phyloP scores from a whole-genome alignment of 2,113 vertebrate genomes.

The Hippocampus guttulatus region DNA sequence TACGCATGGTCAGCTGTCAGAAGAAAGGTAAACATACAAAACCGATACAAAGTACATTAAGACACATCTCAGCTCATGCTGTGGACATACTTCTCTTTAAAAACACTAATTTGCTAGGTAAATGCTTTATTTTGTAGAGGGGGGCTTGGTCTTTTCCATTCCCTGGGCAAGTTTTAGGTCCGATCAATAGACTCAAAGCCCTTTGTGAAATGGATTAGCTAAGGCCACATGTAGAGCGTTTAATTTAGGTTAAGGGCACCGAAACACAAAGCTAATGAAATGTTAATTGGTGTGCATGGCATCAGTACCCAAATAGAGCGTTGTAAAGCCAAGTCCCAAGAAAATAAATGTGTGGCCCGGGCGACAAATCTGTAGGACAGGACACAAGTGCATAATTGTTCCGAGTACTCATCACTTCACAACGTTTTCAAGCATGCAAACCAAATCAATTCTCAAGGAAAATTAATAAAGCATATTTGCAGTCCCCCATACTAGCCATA shows the following conservation, averaged over 20 bases:
- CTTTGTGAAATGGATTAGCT: slow-evolving; percentile 56
- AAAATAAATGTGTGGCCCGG: not conserved
- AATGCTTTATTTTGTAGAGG: slow-evolving; percentile 55
- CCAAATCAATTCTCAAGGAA: slow-evolving; percentile 37
- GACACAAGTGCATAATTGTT: slow-evolving; percentile 48
- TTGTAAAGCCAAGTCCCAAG: not conserved
- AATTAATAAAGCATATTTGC: slow-evolving; percentile 19
- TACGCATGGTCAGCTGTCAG: slow-evolving; percentile 27
- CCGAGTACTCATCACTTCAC: slow-evolving; percentile 50
- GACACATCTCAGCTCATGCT: slow-evolving; percentile 46
- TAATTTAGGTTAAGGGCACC: slow-evolving; percentile 24
- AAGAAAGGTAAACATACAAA: slow-evolving; percentile 39
- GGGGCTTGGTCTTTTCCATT: slow-evolving; percentile 47
- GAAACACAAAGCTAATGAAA: slow-evolving; percentile 21
- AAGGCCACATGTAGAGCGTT: slow-evolving; percentile 63
- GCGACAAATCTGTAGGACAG: slow-evolving; percentile 23
- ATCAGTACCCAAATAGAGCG: slow-evolving; percentile 8
- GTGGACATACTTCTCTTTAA: slow-evolving; percentile 39
- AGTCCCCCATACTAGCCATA: slow-evolving; percentile 39
- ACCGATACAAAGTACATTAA: slow-evolving; percentile 40
- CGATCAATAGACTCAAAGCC: slow-evolving; percentile 47
- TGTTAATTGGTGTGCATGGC: slow-evolving; percentile 18
- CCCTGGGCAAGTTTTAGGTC: slow-evolving; percentile 53
- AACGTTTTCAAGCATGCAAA: slow-evolving; percentile 54
- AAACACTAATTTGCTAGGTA: slow-evolving; percentile 49